Percentiles rank a stretch among this genome's conserved stretches.
Conservation (phyloP, 2,888 invertebrate genomes). For the Galerucella nymphaeae region DNA sequence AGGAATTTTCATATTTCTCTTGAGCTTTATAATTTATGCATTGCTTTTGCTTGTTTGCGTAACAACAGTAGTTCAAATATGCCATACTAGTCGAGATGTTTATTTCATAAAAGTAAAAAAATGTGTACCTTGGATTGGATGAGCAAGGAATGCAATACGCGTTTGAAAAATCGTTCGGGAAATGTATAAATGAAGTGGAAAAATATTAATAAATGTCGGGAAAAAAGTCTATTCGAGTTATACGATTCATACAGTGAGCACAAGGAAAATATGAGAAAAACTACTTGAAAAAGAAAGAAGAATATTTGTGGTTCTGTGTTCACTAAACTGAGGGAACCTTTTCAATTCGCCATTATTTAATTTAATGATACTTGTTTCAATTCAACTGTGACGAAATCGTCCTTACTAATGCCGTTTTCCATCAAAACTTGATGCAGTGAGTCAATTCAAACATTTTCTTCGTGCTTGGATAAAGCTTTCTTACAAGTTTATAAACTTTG, state of each 20-base stretch:
- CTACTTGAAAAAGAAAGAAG: no score
- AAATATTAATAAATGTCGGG: neutral
- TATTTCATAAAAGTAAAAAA: neutral
- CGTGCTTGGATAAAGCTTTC: neutral
- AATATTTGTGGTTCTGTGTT: no score
- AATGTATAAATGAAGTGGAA: neutral
- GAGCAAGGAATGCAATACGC: neutral
- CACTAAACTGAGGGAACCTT: no score
- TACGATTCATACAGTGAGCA: no score
- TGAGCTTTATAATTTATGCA: conserved; percentile 24
- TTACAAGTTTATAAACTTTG: neutral
- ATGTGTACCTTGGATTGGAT: neutral
- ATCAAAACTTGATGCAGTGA: neutral
- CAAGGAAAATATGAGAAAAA: no score
- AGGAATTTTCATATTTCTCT: conserved; percentile 19
- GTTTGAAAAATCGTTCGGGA: neutral
- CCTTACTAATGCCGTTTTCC: neutral
- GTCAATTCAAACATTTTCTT: neutral
- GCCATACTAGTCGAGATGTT: neutral
- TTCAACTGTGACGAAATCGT: neutral
- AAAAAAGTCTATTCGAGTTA: no score
- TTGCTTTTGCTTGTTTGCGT: neutral
- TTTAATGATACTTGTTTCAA: no score
- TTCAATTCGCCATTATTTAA: no score
- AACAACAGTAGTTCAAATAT: neutral